Evolutionary conservation across 2,797 vertebrate species (phyloP).

Genomic region (Spheniscus humboldti): DNA sequence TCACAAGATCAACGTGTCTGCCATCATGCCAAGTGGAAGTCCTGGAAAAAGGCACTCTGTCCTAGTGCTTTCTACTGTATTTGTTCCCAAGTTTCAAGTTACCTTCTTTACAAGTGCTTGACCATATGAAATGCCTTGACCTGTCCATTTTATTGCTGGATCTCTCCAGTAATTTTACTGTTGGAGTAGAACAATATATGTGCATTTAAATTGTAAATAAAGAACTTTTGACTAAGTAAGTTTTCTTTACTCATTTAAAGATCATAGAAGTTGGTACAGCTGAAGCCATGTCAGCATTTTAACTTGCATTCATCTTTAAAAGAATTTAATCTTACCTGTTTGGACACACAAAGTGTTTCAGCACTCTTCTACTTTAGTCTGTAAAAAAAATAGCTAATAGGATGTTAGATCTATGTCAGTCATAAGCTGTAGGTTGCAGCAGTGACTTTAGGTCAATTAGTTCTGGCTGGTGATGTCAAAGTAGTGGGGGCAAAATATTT

Average conservation of each 20-base stretch:
- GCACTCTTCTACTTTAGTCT: background rate
- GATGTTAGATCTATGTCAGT: background rate
- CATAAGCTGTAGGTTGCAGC: background rate
- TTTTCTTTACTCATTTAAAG: background rate
- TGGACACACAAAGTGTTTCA: background rate
- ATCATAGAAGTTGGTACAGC: background rate
- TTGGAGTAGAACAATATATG: background rate
- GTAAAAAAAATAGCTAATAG: background rate
- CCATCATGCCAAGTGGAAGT: background rate
- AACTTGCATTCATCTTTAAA: background rate
- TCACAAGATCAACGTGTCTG: rapidly evolving
- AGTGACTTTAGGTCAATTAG: background rate
- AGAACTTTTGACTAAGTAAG: background rate
- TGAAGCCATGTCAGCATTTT: background rate
- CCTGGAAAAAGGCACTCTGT: background rate
- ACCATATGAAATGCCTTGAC: background rate
- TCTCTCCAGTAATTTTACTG: background rate
- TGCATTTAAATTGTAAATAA: constrained; percentile 14
- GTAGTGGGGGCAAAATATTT: background rate
- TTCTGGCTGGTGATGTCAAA: background rate
- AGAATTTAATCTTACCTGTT: background rate
- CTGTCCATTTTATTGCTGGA: background rate
- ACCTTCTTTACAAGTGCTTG: background rate
- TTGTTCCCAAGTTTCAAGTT: background rate
- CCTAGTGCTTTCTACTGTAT: background rate